phyloP scores from a whole-genome alignment of 2,888 invertebrate species.

The Cosmia pyralina region DNA sequence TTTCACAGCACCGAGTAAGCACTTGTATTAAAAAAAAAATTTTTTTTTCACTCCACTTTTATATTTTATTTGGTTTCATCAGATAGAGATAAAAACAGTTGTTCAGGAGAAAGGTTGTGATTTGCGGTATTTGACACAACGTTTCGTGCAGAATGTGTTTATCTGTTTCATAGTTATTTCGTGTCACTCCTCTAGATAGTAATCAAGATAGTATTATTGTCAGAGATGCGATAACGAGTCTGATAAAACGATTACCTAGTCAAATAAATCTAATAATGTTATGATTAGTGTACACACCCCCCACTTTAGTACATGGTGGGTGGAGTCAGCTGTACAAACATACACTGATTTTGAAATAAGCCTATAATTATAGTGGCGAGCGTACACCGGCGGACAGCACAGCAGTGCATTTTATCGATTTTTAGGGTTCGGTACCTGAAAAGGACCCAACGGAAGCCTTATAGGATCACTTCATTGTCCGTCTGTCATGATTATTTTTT shows the following conservation, averaged over 20 bases:
- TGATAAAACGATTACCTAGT: constrained; percentile 21
- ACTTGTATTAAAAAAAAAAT: background rate
- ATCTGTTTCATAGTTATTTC: constrained; percentile 16
- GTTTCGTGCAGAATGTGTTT: constrained; percentile 10
- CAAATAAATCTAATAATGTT: constrained; percentile 26
- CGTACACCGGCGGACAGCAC: background rate
- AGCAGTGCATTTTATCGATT: too few species aligned
- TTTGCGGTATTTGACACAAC: background rate
- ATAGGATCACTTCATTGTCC: too few species aligned
- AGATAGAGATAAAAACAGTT: background rate
- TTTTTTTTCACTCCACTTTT: background rate
- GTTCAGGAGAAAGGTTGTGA: background rate
- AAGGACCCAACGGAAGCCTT: too few species aligned
- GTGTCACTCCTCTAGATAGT: constrained; percentile 22
- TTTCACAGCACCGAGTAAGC: background rate
- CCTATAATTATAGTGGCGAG: background rate
- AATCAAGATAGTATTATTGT: constrained; percentile 27
- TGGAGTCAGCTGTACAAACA: constrained; percentile 1
- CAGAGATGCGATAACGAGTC: constrained; percentile 15
- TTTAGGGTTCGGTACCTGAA: too few species aligned
- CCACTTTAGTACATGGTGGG: background rate
- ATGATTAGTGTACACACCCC: constrained; percentile 14
- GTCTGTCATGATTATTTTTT: too few species aligned
- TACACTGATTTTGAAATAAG: constrained; percentile 28
- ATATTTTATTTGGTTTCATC: background rate